Evolutionary conservation across 2,888 invertebrate species (phyloP).

Genomic region (Dynastes maya): DNA sequence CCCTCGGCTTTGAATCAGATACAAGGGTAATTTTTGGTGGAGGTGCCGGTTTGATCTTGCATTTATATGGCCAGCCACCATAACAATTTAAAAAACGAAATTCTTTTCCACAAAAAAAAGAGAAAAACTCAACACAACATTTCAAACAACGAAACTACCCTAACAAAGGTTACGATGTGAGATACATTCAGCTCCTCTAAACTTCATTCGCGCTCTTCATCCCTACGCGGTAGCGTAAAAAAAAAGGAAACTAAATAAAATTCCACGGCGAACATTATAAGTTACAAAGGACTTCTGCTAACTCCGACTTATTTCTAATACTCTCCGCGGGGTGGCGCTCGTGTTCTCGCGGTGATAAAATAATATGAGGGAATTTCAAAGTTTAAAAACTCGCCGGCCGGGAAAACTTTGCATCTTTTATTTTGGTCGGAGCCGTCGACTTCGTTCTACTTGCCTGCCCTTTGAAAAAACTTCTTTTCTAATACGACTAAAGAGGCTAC

Average conservation of each 20-base stretch:
- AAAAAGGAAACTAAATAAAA: conserved; percentile 27
- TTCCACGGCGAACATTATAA: conserved; percentile 41
- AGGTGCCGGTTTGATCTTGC: too few species aligned
- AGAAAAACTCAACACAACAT: background rate
- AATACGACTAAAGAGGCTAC: background rate
- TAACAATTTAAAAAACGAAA: too few species aligned
- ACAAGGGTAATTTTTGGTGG: too few species aligned
- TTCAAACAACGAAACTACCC: background rate
- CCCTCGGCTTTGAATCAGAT: too few species aligned
- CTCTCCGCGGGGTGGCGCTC: conserved; percentile 25
- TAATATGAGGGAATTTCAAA: conserved; percentile 40
- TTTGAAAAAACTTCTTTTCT: too few species aligned
- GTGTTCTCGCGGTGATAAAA: conserved; percentile 43
- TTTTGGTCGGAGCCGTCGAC: background rate
- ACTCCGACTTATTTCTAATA: conserved; percentile 40
- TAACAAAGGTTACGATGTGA: background rate
- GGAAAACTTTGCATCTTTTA: conserved; percentile 31
- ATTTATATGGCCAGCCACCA: too few species aligned
- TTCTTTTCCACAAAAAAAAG: background rate
- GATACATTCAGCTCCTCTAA: conserved; percentile 12
- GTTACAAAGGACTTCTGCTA: conserved; percentile 37
- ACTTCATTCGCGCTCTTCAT: background rate
- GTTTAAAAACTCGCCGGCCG: conserved; percentile 39
- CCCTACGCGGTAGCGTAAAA: background rate
- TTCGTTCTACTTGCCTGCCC: background rate